phyloP scores from a whole-genome alignment of 2,888 invertebrate species.

The Drepanosiphum platanoidis region DNA sequence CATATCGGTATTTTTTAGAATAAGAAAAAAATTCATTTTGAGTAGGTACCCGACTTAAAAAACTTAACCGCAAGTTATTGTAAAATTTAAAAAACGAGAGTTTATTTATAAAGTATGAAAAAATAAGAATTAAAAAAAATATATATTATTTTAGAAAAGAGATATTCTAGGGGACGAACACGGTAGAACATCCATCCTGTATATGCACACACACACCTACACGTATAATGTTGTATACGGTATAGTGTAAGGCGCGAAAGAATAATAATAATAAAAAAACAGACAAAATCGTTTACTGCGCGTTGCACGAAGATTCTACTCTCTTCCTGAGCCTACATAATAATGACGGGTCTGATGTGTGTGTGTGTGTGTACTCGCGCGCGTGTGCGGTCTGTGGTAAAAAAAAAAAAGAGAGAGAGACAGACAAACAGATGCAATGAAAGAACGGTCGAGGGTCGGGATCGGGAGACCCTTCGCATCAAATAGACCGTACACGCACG shows the following conservation, averaged over 20 bases:
- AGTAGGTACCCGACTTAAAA: too few relatives aligned
- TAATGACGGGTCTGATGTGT: background rate
- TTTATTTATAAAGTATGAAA: too few relatives aligned
- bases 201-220: background rate
- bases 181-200: too few relatives aligned
- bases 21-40: too few relatives aligned
- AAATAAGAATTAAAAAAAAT: too few relatives aligned
- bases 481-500: slow-evolving; percentile 56
- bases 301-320: background rate
- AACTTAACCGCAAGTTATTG: too few relatives aligned
- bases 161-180: too few relatives aligned
- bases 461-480: slow-evolving; percentile 51
- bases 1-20: too few relatives aligned
- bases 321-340: background rate
- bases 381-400: slow-evolving; percentile 39
- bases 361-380: background rate
- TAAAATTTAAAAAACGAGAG: too few relatives aligned
- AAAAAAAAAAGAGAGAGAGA: background rate
- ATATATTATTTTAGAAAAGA: too few relatives aligned
- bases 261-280: background rate
- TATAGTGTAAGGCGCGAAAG: slow-evolving; percentile 17
- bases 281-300: slow-evolving; percentile 30
- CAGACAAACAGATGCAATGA: background rate
- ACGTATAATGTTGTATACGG: background rate
- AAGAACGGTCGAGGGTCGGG: slow-evolving; percentile 21